Conservation (phyloP, 2,113 vertebrate genomes). For the Nanorana parkeri region DNA sequence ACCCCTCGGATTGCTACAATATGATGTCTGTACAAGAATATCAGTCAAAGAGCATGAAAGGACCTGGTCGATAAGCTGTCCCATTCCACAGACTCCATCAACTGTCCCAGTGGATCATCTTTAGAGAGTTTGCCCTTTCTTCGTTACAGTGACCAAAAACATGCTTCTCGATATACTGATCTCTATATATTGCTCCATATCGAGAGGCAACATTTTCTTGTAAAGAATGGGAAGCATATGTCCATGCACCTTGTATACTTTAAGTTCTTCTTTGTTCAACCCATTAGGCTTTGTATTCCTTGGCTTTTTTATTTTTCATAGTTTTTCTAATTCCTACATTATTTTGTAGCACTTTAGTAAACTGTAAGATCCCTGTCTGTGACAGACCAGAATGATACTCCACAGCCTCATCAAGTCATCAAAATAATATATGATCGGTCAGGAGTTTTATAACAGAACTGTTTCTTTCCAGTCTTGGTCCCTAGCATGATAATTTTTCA, state of each 20-base stretch:
- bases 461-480: not conserved
- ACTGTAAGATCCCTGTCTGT: not conserved
- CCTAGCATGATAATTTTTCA: not conserved
- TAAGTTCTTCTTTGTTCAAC: slow-evolving; percentile 1
- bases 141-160: slow-evolving; percentile 10
- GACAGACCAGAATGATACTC: not conserved
- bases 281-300: not conserved
- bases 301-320: slow-evolving; percentile 41
- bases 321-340: not conserved
- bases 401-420: not conserved
- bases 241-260: slow-evolving; percentile 47
- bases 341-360: slow-evolving; percentile 2
- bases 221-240: slow-evolving; percentile 27
- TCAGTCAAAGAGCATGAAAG: slow-evolving; percentile 87
- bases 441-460: not conserved
- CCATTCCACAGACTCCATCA: not conserved
- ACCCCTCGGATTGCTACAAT: slow-evolving; percentile 87
- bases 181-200: slow-evolving; percentile 52
- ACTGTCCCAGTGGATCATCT: slow-evolving; percentile 57
- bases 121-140: slow-evolving; percentile 12
- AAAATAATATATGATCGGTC: not conserved
- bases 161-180: slow-evolving; percentile 32
- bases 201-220: slow-evolving; percentile 24
- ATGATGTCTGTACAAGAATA: slow-evolving; percentile 85
- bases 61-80: slow-evolving; percentile 72